Base-by-base conservation (phyloP, 2,113 vertebrate genomes). In the Corvus hawaiiensis region DNA sequence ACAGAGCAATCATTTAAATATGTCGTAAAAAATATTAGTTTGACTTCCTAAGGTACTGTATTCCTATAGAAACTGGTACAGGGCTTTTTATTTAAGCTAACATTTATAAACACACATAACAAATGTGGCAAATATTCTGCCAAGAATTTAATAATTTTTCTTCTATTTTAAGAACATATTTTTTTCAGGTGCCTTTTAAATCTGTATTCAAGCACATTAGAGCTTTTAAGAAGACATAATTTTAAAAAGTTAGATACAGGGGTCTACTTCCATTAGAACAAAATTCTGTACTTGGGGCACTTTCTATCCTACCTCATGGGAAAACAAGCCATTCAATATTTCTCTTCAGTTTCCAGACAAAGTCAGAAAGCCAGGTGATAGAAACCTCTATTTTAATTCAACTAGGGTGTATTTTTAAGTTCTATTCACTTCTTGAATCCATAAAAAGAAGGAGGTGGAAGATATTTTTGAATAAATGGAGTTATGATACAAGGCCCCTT, bases 261-360 rank as follows among this genome's bases (percentile, higher is more conserved):
- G 8, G 21, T 44, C 44, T 58, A 33, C 73, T 55, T 67, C 61
- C 58, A 74, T 61, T 17, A 71, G 30, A 71, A 84, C 30, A 89
- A 43, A 74, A 46, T 30, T 55, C 48, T 37, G 21, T 59, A 68
- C 46, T 43, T 54, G 32, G 9, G 0, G 0, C 21, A 55, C 32
- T 54, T 89, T 63, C 56, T 84, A 14, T 16, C n/a, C 24, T 28
- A 32, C 48, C 14, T 63, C 52, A 16, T 4, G 75, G 78, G 56
- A 71, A 78, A 87, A 44, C 19, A 77, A 89, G n/a, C 14, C 59
- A 74, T 35, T 84, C 24, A 63, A 10, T 4, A 6, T 39, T 87
- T 72, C n/a, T 35, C 13, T 49, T 41, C 73, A 74, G 43, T 61
- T 94, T 84, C 61, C 61, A 86, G 39, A 81, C 32, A 37, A 55